Evolutionary conservation across 37 sponge, comb jelly and placozoan species (phyloP), one percentile per base, ranked within the genome.

Genomic region (Aplysina aerophoba): DNA sequence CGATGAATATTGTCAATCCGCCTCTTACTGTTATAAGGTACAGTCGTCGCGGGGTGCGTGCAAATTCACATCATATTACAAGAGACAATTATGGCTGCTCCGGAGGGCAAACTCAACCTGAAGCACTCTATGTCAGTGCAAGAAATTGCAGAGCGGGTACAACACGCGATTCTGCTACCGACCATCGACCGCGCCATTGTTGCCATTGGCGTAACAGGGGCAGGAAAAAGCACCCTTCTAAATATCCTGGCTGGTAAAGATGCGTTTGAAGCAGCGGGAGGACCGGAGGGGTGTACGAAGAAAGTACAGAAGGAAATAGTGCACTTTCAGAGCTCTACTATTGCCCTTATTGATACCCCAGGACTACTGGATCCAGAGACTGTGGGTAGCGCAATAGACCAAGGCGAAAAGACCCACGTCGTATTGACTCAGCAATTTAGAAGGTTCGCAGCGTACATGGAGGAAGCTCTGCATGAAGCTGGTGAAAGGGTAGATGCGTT

Each of bases 381-480:
- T 31, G 33, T 69, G 11, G 71, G 28, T 27, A 34, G 13, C 35
- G 71, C 71, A 31, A 6, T 35, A 44, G 3, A 3, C 50, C 50
- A 44, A 44, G 50, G 50, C 3, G 8, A 44, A 8, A 44, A 44
- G 50, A 11, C 6, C 50, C 3, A 44, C 3, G 50, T 44, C 8
- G 6, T 44, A 3, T 44, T 44, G 50, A 44, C 6, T 44, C 25
- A 40, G 24, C 78, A 75, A 40, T n/a, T 20, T 40, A 54, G 14
- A 31, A 16, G 39, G 14, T 75, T 75, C 24, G 37, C 5, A 36
- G 3, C 39, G 12, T 35, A 69, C 6, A 17, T 75, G 44, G 78
- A 40, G 25, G 50, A 75, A 41, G 78, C 78, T 3, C 54, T 75
- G 16, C 24, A 75, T 25, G 78, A 75, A 24, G 78, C 78, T 19